Evolutionary conservation across 2,888 invertebrate species (phyloP).

Genomic region (Perizoma affinitatum): DNA sequence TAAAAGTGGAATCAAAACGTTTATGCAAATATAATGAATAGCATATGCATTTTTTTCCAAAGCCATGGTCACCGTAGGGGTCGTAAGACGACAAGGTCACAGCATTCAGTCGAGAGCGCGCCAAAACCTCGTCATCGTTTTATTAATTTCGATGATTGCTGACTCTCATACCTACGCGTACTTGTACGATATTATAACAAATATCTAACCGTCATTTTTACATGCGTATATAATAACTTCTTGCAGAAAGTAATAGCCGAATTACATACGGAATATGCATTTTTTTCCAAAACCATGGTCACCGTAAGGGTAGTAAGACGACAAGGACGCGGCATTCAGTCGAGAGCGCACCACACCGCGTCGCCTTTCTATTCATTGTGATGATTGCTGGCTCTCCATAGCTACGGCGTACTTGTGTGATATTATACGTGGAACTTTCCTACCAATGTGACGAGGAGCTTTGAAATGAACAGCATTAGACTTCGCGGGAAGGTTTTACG

Average conservation of each 20-base stretch:
- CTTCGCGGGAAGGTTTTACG: too few species aligned
- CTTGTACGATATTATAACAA: conserved; percentile 21
- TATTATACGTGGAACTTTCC: conserved; percentile 16
- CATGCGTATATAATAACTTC: too few species aligned
- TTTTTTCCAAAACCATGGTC: conserved; percentile 16
- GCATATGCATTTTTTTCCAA: not conserved
- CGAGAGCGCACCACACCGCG: conserved; percentile 54
- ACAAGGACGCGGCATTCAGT: conserved; percentile 63
- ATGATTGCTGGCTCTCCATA: conserved; percentile 77
- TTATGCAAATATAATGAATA: not conserved
- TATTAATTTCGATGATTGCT: conserved; percentile 81
- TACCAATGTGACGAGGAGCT: conserved; percentile 6
- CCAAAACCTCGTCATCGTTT: conserved; percentile 51
- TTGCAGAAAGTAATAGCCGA: too few species aligned
- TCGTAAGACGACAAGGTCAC: conserved; percentile 46
- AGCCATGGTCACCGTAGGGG: conserved; percentile 21
- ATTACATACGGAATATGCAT: too few species aligned
- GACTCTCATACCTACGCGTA: conserved; percentile 59
- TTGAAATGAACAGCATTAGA: not conserved
- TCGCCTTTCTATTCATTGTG: conserved; percentile 73
- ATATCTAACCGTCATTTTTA: too few species aligned
- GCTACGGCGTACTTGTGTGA: conserved; percentile 35
- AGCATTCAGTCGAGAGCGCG: conserved; percentile 64
- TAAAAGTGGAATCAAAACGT: too few species aligned
- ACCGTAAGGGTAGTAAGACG: conserved; percentile 26